Evolutionary conservation across 2,113 vertebrate species (phyloP).

Genomic region (Hyaena hyaena): DNA sequence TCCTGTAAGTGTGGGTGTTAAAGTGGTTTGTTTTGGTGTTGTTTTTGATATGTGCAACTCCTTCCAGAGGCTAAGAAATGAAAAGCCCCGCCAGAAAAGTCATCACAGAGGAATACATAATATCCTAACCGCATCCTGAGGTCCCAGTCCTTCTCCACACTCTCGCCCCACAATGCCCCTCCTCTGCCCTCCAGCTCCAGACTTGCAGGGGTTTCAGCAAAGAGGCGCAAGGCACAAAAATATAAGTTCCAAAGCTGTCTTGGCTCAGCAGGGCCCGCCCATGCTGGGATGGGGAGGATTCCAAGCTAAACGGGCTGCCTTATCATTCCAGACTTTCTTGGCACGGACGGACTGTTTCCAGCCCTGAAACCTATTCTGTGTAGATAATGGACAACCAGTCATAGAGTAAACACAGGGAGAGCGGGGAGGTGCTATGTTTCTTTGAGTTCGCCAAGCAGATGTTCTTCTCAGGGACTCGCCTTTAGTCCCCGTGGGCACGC

Average conservation of each 20-base stretch:
- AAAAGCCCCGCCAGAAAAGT: slow-evolving; percentile 38
- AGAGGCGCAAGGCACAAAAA: slow-evolving; percentile 57
- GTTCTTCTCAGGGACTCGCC: slow-evolving; percentile 80
- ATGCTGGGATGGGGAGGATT: slow-evolving; percentile 53
- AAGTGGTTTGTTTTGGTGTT: slow-evolving; percentile 72
- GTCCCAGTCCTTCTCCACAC: neutral
- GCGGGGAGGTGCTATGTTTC: slow-evolving; percentile 85
- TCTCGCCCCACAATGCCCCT: neutral
- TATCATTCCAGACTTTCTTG: slow-evolving; percentile 85
- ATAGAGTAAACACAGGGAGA: slow-evolving; percentile 82
- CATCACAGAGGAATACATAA: slow-evolving; percentile 52
- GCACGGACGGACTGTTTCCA: slow-evolving; percentile 78
- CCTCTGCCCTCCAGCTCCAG: neutral
- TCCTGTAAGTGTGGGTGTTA: slow-evolving; percentile 77
- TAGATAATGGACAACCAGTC: slow-evolving; percentile 81
- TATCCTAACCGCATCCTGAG: neutral
- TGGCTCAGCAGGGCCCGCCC: slow-evolving; percentile 40
- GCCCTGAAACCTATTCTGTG: slow-evolving; percentile 82
- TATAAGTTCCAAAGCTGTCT: slow-evolving; percentile 56
- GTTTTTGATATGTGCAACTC: slow-evolving; percentile 55
- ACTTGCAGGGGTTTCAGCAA: slow-evolving; percentile 54
- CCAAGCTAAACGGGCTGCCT: slow-evolving; percentile 85
- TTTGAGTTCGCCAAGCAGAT: slow-evolving; percentile 87
- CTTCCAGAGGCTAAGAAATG: slow-evolving; percentile 55
- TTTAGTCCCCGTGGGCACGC: slow-evolving; percentile 51